Conservation (phyloP, 2,113 vertebrate species). For the Nesogale talazaci region DNA sequence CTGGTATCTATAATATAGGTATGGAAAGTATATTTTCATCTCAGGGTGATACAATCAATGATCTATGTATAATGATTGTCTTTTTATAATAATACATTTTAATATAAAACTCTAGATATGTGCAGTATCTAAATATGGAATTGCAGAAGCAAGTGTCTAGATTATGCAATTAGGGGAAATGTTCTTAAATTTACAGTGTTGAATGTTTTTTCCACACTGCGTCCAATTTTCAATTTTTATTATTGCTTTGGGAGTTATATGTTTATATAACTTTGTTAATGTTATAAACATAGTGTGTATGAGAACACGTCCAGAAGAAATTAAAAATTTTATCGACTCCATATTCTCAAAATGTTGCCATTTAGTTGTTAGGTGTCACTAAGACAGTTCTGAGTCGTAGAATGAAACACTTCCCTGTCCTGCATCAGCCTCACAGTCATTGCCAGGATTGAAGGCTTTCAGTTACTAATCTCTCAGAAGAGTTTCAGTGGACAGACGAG, state of each 20-base stretch:
- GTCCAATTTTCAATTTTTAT: background rate
- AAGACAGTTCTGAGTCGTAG: no score
- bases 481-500: no score
- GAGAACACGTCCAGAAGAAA: slow-evolving; percentile 24
- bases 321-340: background rate
- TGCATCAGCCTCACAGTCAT: no score
- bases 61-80: background rate
- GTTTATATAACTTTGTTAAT: slow-evolving; percentile 21
- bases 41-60: background rate
- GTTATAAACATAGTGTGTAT: background rate
- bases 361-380: no score
- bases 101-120: background rate
- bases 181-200: background rate
- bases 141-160: background rate
- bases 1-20: background rate
- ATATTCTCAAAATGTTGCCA: background rate
- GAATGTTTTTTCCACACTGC: background rate
- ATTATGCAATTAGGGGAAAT: background rate
- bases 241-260: background rate
- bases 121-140: background rate
- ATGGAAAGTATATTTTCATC: background rate
- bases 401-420: no score
- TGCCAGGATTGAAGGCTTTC: no score
- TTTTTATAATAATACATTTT: slow-evolving; percentile 40
- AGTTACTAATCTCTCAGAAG: no score